phyloP scores from a whole-genome alignment of 2,113 vertebrate genomes.

The Clarias batrachus region DNA sequence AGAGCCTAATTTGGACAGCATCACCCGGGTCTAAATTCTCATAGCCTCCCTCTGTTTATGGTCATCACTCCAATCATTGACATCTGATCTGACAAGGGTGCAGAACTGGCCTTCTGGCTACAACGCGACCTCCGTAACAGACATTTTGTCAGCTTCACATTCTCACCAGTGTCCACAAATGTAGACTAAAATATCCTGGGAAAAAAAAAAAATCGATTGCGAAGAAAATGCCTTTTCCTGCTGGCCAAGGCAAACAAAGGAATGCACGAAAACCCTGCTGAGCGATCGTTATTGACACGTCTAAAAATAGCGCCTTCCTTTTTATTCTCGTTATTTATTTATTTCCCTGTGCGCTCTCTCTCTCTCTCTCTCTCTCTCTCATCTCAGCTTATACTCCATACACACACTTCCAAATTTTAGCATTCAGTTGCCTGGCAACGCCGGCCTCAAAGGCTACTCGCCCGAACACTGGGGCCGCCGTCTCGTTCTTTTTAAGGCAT shows the following conservation, averaged over 20 bases:
- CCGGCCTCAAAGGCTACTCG: conserved; percentile 61
- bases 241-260: conserved; percentile 65
- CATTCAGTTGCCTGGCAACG: conserved; percentile 79
- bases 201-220: conserved; percentile 63
- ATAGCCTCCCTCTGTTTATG: conserved; percentile 7
- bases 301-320: conserved; percentile 64
- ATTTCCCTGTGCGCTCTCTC: conserved; percentile 27
- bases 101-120: conserved; percentile 41
- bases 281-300: conserved; percentile 63
- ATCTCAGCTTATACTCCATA: conserved; percentile 46
- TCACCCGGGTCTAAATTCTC: conserved; percentile 10
- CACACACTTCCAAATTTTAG: conserved; percentile 74
- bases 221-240: conserved; percentile 40
- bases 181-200: conserved; percentile 53
- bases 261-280: conserved; percentile 48
- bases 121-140: conserved; percentile 28
- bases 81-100: conserved; percentile 26
- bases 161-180: conserved; percentile 47
- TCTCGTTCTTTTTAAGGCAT: conserved; percentile 68
- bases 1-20: background rate
- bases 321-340: conserved; percentile 55
- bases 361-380: conserved; percentile 10
- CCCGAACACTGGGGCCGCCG: conserved; percentile 60
- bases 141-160: conserved; percentile 54
- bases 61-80: background rate